Evolutionary conservation across 2,888 invertebrate genomes (phyloP).

Genomic region (Willowsia nigromaculata): DNA sequence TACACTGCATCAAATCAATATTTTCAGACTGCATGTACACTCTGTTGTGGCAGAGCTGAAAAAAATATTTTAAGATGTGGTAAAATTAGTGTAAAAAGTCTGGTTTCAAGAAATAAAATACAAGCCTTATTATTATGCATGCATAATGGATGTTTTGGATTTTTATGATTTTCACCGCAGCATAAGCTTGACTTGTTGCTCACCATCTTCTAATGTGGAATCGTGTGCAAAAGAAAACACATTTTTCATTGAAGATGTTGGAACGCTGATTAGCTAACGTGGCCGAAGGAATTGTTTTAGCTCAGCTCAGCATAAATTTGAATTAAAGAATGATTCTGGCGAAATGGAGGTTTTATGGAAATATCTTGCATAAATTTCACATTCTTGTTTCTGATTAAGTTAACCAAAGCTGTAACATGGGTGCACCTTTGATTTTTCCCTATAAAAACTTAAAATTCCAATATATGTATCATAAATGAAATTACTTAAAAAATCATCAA

Average conservation of each 20-base stretch:
- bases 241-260: too few species aligned
- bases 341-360: constrained; percentile 67
- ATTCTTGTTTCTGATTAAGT: constrained; percentile 56
- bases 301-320: constrained; percentile 20
- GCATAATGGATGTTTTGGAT: background rate
- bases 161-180: background rate
- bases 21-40: too few species aligned
- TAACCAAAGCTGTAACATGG: constrained; percentile 18
- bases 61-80: background rate
- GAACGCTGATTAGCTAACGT: constrained; percentile 32
- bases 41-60: too few species aligned
- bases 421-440: background rate
- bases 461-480: too few species aligned
- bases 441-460: too few species aligned
- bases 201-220: too few species aligned
- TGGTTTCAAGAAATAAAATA: background rate
- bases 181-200: background rate
- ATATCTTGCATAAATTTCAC: constrained; percentile 61
- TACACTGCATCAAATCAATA: too few species aligned
- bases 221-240: too few species aligned
- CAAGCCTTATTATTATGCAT: background rate
- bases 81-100: constrained; percentile 1
- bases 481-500: too few species aligned
- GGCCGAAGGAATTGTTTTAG: constrained; percentile 36
- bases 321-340: background rate